Conservation (phyloP, 2,797 vertebrate species). For the Alectoris magna region DNA sequence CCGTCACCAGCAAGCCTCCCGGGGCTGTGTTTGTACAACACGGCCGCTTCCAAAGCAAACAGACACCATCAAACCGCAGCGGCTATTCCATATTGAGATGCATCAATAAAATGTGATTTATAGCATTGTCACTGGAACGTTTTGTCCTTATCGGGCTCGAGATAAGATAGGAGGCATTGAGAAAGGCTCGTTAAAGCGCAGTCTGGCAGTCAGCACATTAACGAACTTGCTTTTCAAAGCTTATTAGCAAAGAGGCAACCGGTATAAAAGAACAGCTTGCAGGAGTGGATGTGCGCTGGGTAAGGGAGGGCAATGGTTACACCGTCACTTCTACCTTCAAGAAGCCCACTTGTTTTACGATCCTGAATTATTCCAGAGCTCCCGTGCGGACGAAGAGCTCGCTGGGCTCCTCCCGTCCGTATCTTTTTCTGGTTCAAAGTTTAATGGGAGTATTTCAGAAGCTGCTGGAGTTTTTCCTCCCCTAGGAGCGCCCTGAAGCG, state of each 20-base stretch:
- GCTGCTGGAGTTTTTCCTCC: background rate
- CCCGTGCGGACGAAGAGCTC: background rate
- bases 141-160: conserved; percentile 27
- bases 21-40: background rate
- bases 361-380: background rate
- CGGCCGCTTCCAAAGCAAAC: conserved; percentile 30
- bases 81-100: background rate
- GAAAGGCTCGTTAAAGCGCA: conserved; percentile 53
- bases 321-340: background rate
- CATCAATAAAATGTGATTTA: conserved; percentile 46
- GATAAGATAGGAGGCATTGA: conserved; percentile 62
- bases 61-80: background rate
- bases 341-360: background rate
- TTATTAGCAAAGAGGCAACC: background rate
- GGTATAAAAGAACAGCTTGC: background rate
- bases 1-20: background rate
- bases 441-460: background rate
- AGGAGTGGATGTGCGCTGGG: background rate
- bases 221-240: conserved; percentile 29
- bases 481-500: background rate
- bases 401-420: background rate
- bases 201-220: conserved; percentile 9
- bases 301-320: background rate
- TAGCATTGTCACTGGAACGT: conserved; percentile 11
- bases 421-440: background rate